A percentile compares a stretch with the other conserved stretches of the same genome.
Conservation (phyloP, 2,888 invertebrate genomes). For the Sesia bembeciformis region DNA sequence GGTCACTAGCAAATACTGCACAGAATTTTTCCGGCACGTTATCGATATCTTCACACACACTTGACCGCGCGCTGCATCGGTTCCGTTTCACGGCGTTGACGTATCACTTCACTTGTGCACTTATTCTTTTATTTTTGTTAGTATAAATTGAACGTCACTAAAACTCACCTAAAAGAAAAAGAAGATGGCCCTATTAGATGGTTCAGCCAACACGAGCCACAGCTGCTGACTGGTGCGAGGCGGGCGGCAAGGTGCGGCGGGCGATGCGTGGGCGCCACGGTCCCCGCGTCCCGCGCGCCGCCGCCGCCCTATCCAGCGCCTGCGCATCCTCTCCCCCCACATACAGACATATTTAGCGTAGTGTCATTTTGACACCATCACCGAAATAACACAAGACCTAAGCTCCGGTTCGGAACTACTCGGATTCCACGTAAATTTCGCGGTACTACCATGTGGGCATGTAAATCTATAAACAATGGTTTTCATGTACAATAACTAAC, state of each 20-base stretch:
- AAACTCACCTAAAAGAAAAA: constrained; percentile 69
- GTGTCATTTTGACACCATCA: constrained; percentile 71
- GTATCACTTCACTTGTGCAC: constrained; percentile 54
- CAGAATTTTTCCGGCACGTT: background rate
- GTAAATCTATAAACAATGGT: background rate
- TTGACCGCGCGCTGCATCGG: constrained; percentile 22
- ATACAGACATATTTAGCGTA: constrained; percentile 66
- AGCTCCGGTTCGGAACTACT: constrained; percentile 43
- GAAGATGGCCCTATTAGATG: constrained; percentile 71
- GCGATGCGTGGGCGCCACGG: constrained; percentile 52
- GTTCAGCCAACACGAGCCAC: constrained; percentile 79
- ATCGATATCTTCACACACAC: constrained; percentile 11
- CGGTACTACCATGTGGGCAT: background rate
- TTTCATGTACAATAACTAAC: background rate
- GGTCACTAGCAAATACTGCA: too few relatives aligned
- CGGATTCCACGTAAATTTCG: constrained; percentile 40
- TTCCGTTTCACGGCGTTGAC: background rate
- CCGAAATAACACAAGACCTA: constrained; percentile 64
- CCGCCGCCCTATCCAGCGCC: constrained; percentile 12
- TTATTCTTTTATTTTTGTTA: constrained; percentile 10
- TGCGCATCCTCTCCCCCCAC: constrained; percentile 22
- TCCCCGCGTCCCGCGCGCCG: constrained; percentile 26
- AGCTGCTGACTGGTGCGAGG: constrained; percentile 68
- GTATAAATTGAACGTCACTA: constrained; percentile 18
- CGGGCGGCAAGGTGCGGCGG: constrained; percentile 69